Conservation (phyloP, 2,113 vertebrate genomes). For the Natator depressus region DNA sequence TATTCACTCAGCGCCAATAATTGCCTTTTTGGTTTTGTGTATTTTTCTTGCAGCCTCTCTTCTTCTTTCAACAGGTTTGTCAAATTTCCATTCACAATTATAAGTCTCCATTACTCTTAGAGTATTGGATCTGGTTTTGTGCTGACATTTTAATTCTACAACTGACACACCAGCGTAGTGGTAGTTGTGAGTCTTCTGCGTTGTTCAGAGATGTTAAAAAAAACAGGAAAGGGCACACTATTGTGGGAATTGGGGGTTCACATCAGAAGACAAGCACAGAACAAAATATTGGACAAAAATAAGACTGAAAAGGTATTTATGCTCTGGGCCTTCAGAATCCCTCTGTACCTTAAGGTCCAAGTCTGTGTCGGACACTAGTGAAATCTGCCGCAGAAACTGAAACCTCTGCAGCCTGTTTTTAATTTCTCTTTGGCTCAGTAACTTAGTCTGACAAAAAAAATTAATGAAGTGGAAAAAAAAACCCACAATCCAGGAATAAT, state of each 20-base stretch:
- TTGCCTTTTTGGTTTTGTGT: neutral
- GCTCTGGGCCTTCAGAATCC: neutral
- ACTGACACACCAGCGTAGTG: neutral
- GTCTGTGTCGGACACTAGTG: neutral
- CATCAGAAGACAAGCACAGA: neutral
- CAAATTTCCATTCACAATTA: neutral
- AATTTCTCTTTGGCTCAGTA: neutral
- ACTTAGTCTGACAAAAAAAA: neutral
- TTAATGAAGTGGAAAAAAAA: neutral
- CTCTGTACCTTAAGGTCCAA: neutral
- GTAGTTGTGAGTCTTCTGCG: neutral
- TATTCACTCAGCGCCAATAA: neutral
- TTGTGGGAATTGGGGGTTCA: neutral
- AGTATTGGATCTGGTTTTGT: neutral
- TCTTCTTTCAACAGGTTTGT: constrained; percentile 2
- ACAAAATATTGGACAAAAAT: neutral
- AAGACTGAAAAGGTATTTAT: neutral
- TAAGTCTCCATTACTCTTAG: neutral
- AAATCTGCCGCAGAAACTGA: neutral
- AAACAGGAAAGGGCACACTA: neutral
- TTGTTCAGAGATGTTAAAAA: neutral
- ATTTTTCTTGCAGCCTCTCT: neutral
- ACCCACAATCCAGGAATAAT: neutral
- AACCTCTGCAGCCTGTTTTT: neutral
- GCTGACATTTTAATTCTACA: neutral